These are phyloP conservation scores for Ophioninae sp. DNA, from an alignment of 2,888 invertebrate species.

Conservation along the genomic window DNA sequence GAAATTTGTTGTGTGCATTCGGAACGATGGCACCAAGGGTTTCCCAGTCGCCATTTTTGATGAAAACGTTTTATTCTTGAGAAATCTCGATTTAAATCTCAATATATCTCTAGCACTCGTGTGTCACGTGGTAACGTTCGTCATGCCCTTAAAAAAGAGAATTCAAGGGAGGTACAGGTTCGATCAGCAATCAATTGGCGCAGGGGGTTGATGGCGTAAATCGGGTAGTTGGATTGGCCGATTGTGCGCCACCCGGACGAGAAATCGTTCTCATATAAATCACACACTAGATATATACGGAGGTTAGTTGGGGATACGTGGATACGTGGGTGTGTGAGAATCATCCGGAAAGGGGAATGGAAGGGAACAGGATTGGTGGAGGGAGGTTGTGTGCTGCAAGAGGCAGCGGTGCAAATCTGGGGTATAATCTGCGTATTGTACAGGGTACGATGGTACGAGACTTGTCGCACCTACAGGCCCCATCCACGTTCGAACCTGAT, in stretches of 20 bases:
- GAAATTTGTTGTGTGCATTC: too few species aligned
- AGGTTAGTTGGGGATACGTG: constrained; percentile 41
- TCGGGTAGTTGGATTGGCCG: constrained; percentile 75
- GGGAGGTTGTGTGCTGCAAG: constrained; percentile 26
- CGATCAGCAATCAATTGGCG: constrained; percentile 74
- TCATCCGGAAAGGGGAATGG: constrained; percentile 60
- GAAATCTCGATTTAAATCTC: too few species aligned
- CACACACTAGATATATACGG: constrained; percentile 70
- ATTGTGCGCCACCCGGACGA: constrained; percentile 70
- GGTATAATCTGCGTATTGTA: constrained; percentile 32
- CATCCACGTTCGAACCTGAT: constrained; percentile 48
- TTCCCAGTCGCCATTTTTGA: too few species aligned
- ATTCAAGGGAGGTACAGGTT: too few species aligned
- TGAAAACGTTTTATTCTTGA: too few species aligned
- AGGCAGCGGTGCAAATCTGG: constrained; percentile 45
- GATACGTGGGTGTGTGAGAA: constrained; percentile 31
- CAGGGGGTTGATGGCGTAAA: constrained; percentile 66
- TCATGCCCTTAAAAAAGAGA: too few species aligned
- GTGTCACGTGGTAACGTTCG: too few species aligned
- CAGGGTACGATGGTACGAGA: constrained; percentile 47
- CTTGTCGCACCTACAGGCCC: constrained; percentile 56
- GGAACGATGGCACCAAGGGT: too few species aligned
- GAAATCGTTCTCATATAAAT: constrained; percentile 79
- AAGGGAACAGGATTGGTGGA: constrained; percentile 18
- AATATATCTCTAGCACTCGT: too few species aligned